Conservation (phyloP, 2,888 invertebrate species). For the Prostheceraeus crozeri region DNA sequence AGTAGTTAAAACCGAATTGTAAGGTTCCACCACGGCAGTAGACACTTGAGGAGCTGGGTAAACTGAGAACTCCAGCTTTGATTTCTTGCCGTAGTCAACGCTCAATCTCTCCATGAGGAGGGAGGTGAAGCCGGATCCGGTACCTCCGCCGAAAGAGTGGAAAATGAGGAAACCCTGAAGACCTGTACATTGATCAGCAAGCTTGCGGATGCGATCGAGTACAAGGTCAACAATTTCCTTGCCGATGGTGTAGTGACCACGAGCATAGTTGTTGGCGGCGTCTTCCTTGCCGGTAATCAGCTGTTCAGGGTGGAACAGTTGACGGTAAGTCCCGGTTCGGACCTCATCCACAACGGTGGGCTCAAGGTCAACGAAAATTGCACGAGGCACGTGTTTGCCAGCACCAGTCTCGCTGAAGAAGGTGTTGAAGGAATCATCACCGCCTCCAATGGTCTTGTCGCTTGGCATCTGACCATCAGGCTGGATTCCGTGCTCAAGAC, state of each 20-base stretch:
- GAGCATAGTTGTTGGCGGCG: conserved; percentile 73
- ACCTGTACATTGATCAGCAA: conserved; percentile 70
- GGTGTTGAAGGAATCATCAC: conserved; percentile 67
- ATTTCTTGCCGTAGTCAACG: conserved; percentile 60
- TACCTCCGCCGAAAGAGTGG: conserved; percentile 39
- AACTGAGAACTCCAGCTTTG: conserved; percentile 50
- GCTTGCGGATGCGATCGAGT: conserved; percentile 65
- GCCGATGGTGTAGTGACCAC: conserved; percentile 71
- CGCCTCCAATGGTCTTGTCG: conserved; percentile 67
- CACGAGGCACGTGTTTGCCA: no score
- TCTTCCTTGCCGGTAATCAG: conserved; percentile 66
- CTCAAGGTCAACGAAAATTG: conserved; percentile 30
- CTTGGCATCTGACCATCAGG: conserved; percentile 61
- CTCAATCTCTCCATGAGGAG: conserved; percentile 63
- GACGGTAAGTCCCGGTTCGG: conserved; percentile 48
- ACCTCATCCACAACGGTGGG: conserved; percentile 45
- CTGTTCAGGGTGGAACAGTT: conserved; percentile 53
- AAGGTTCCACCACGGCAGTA: conserved; percentile 53
- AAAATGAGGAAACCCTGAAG: conserved; percentile 46
- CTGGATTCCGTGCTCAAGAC: conserved; percentile 58
- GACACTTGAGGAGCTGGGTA: conserved; percentile 45
- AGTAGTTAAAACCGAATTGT: conserved; percentile 84
- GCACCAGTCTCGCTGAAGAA: conserved; percentile 87
- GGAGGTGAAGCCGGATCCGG: conserved; percentile 41
- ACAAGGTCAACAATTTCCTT: conserved; percentile 67